Evolutionary conservation across 2,797 vertebrate species (phyloP).

Genomic region (Gephyroberyx darwinii): DNA sequence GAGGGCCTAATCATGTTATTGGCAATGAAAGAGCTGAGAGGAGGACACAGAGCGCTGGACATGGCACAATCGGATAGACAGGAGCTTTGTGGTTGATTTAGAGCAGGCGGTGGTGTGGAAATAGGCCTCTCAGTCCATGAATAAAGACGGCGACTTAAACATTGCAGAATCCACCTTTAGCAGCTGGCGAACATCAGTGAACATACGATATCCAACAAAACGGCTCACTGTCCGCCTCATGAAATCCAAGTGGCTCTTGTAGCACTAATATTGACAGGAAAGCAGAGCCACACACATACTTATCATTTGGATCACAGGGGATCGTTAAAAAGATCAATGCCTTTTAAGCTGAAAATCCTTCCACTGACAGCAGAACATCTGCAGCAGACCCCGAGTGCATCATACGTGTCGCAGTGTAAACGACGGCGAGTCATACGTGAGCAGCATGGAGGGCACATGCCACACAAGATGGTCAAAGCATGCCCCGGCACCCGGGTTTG

Average conservation of each 20-base stretch:
- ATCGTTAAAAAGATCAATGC: constrained; percentile 15
- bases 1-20: constrained; percentile 66
- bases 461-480: constrained; percentile 35
- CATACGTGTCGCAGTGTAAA: constrained; percentile 15
- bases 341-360: constrained; percentile 9
- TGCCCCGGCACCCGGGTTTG: constrained; percentile 28
- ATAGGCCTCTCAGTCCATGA: constrained; percentile 4
- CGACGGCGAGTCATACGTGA: constrained; percentile 7
- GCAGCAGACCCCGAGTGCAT: not conserved
- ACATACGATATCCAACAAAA: constrained; percentile 28
- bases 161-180: constrained; percentile 35
- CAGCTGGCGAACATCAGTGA: constrained; percentile 44
- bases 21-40: constrained; percentile 37
- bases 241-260: constrained; percentile 36
- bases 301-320: not conserved
- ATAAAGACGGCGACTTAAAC: constrained; percentile 26
- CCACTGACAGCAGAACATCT: not conserved
- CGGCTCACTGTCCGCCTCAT: constrained; percentile 3
- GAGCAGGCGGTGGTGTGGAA: constrained; percentile 19
- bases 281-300: not conserved
- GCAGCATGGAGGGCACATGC: constrained; percentile 23
- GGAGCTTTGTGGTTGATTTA: constrained; percentile 38
- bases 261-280: constrained; percentile 18
- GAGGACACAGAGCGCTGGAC: constrained; percentile 10
- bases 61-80: constrained; percentile 11